phyloP scores from a whole-genome alignment of 2,113 vertebrate genomes.

The Podiceps cristatus region DNA sequence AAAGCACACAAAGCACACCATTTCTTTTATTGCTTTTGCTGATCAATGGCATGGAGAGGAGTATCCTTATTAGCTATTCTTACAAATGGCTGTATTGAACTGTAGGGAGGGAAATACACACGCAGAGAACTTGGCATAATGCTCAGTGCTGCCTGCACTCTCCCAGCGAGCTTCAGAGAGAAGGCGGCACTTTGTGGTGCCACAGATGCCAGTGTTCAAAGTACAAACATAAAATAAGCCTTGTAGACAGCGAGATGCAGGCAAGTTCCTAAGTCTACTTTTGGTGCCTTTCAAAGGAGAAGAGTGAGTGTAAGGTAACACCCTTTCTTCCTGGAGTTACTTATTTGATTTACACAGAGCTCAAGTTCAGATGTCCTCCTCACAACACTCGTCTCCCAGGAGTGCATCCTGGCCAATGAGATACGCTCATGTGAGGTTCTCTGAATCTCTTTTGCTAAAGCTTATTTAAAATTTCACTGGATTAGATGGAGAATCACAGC shows the following conservation, averaged over 20 bases:
- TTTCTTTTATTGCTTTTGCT: background rate
- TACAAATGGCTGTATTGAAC: background rate
- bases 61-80: background rate
- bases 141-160: background rate
- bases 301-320: background rate
- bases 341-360: background rate
- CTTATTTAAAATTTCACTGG: background rate
- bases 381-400: background rate
- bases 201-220: background rate
- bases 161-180: background rate
- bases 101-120: background rate
- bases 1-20: background rate
- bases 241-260: background rate
- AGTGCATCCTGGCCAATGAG: background rate
- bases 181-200: background rate
- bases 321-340: background rate
- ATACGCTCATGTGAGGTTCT: background rate
- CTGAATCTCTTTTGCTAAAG: background rate
- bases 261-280: background rate
- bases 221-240: background rate
- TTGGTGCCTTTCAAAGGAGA: background rate
- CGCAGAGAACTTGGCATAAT: background rate
- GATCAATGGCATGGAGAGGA: background rate
- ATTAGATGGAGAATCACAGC: background rate
- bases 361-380: background rate